phyloP scores from a whole-genome alignment of 2,113 vertebrate genomes.

The Erpornis zantholeuca region DNA sequence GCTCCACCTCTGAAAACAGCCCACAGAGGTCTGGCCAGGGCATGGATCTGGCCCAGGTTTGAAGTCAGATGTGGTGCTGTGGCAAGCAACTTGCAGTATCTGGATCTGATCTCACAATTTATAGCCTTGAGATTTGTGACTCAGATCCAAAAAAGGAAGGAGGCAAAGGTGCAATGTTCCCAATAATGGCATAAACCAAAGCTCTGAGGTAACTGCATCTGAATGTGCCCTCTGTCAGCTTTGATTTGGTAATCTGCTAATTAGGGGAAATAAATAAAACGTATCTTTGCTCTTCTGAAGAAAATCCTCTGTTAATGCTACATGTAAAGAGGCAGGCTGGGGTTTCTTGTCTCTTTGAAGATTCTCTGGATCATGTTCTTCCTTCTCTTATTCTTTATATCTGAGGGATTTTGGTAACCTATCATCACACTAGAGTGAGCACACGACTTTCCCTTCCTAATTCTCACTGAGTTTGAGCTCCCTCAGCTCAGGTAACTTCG shows the following conservation, averaged over 20 bases:
- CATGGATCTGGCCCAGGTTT: neutral
- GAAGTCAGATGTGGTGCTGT: neutral
- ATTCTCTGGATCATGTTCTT: neutral
- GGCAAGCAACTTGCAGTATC: neutral
- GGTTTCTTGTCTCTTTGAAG: neutral
- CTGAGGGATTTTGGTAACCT: neutral
- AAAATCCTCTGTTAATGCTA: neutral
- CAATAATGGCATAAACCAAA: neutral
- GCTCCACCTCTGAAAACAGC: neutral
- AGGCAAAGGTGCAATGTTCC: neutral
- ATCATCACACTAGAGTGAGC: neutral
- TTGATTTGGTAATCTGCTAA: neutral
- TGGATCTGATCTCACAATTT: neutral
- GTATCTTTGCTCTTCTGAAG: neutral
- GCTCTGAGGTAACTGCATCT: neutral
- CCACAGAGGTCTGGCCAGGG: neutral
- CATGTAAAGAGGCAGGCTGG: neutral
- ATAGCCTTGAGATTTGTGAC: neutral
- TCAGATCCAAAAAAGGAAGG: neutral
- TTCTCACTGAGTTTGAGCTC: neutral
- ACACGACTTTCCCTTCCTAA: accelerated
- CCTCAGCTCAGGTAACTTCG: neutral
- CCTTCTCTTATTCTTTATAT: neutral
- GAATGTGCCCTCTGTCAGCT: neutral
- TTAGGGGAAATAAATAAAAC: neutral